Conservation (phyloP, 2,888 invertebrate genomes). For the Ophonus ardosiacus region DNA sequence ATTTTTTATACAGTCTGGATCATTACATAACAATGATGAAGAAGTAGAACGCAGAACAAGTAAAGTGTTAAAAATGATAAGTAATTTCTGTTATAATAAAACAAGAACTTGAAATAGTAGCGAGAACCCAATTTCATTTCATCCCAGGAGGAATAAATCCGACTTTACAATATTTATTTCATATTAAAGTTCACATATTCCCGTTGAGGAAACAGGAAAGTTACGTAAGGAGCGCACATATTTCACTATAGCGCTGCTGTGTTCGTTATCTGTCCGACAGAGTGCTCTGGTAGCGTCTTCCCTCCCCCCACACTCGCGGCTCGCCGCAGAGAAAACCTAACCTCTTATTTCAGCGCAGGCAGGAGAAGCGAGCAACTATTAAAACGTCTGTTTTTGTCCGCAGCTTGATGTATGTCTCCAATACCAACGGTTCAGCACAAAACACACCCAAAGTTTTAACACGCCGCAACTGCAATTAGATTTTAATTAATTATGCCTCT, state of each 20-base stretch:
- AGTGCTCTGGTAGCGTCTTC: constrained; percentile 11
- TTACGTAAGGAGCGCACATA: constrained; percentile 51
- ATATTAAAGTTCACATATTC: constrained; percentile 59
- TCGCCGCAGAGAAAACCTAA: constrained; percentile 26
- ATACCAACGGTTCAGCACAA: constrained; percentile 73
- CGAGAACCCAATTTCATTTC: constrained; percentile 39
- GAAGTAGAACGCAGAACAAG: no score
- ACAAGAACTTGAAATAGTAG: constrained; percentile 10
- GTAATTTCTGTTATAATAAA: not conserved
- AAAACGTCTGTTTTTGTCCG: constrained; percentile 75
- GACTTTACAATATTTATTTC: constrained; percentile 59
- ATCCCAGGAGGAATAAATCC: constrained; percentile 51
- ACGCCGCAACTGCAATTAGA: constrained; percentile 75
- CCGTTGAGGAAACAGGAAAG: constrained; percentile 59
- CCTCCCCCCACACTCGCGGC: not conserved
- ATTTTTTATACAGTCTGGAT: no score
- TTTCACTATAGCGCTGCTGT: constrained; percentile 54
- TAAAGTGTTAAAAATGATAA: not conserved
- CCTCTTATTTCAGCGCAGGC: constrained; percentile 55
- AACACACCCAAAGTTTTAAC: constrained; percentile 74
- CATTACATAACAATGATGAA: no score
- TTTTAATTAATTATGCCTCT: constrained; percentile 76
- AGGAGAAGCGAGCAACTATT: constrained; percentile 48
- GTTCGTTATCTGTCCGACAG: constrained; percentile 50
- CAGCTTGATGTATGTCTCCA: constrained; percentile 75